Base-by-base conservation (phyloP, 2,888 invertebrate genomes). In the Watsonalla cultraria region DNA sequence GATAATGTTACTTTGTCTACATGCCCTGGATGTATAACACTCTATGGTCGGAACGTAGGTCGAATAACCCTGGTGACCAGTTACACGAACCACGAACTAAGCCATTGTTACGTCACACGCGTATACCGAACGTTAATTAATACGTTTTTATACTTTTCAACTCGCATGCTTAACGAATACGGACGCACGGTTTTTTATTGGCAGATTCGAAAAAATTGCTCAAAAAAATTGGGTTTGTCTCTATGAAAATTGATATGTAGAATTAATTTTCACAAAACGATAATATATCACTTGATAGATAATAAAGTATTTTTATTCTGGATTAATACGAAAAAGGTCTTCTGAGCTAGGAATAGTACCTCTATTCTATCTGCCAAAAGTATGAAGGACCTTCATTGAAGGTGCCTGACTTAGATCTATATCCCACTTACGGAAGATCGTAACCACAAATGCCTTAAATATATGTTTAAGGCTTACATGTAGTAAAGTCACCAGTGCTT, bases 81-180 rank as follows among this genome's bases (percentile, higher is more conserved):
- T 48, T 34, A 48, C 47, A 48, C 35, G 47, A 48, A 48, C 47
- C 35, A 35, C 47, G 13, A 11, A 48, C 47, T 35, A 48, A 35
- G 34, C 47, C 37, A 37, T 37, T 37, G 47, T 35, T 48, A 48
- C 47, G 47, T 48, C 47, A 48, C 47, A 48, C 35, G 47, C 47
- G 47, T 48, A 48, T 48, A 48, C 47, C 61, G 56, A 60, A 62
- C 57, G 57, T 60, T 62, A 65, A 65, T 65, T 66, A 65, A 60
- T 53, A 60, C 64, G 65, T 65, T 62, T 57, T 55, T 62, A 50
- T 48, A 48, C 47, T 48, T 48, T 47, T 48, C 34, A 48, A 34
- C 47, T n/a, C 24, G 33, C 13, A 13, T 34, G 47, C 35, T 48
- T 35, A n/a, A 7, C 0, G n/a, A 34, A 13, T 24, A 48, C n/a